Conservation (phyloP, 2,797 vertebrate genomes). For the Cichlasoma orientale region DNA sequence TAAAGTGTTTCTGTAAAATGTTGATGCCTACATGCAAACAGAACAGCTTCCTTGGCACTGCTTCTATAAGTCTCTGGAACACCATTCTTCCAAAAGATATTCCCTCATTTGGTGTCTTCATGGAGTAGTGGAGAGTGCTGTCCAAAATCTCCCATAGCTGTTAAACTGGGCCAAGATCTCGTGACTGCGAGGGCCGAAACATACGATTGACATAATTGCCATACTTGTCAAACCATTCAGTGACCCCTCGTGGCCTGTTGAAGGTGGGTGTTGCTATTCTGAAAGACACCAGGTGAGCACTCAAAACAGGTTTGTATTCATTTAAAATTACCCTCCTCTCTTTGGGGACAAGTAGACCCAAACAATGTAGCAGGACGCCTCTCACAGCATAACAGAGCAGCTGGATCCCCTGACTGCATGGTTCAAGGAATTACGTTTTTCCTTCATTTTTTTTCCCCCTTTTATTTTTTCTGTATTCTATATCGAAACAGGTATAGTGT, state of each 20-base stretch:
- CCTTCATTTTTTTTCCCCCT: background rate
- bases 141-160: background rate
- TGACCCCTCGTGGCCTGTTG: background rate
- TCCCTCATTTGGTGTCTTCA: background rate
- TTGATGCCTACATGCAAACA: background rate
- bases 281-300: background rate
- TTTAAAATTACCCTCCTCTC: background rate
- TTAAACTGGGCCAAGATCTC: background rate
- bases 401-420: background rate
- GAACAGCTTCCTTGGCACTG: background rate
- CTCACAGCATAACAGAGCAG: background rate
- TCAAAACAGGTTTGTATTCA: background rate
- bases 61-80: background rate
- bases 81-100: background rate
- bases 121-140: background rate
- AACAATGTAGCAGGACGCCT: background rate
- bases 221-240: background rate
- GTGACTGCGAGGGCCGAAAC: background rate
- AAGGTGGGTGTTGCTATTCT: background rate
- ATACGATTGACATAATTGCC: background rate
- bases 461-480: background rate
- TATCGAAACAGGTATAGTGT: background rate
- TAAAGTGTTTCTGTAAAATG: background rate
- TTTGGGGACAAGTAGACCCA: background rate
- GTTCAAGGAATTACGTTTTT: background rate